phyloP scores from a whole-genome alignment of 2,888 invertebrate species.

The Chalcis sispes region DNA sequence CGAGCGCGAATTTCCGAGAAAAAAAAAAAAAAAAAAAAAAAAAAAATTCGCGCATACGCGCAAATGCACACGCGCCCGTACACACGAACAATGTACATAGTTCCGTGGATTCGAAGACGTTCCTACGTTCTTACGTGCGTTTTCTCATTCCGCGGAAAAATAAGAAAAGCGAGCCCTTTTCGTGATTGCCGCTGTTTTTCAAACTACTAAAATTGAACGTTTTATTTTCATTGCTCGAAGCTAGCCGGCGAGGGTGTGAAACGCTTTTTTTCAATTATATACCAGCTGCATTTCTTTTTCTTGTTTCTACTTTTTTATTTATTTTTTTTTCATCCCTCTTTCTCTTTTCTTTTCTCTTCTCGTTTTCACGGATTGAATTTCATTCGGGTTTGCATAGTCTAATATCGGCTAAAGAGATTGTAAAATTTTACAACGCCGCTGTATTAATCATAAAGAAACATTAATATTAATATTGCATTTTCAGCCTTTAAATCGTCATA shows the following conservation, averaged over 20 bases:
- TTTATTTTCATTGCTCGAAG: slow-evolving; percentile 11
- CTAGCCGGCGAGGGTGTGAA: neutral
- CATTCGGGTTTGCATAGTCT: neutral
- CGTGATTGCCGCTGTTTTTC: slow-evolving; percentile 31
- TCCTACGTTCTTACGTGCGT: neutral
- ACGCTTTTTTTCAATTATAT: slow-evolving; percentile 13
- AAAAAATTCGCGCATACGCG: neutral
- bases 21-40: neutral
- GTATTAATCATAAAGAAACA: slow-evolving; percentile 15
- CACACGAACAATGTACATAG: no score
- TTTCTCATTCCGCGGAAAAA: neutral
- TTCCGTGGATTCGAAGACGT: no score
- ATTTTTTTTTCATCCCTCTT: neutral
- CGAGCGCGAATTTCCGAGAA: neutral
- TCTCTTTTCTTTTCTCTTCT: neutral
- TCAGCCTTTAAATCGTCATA: no score
- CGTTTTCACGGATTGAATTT: slow-evolving; percentile 4
- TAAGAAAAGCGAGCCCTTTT: neutral
- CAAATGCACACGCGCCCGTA: neutral
- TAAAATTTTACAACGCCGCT: slow-evolving; percentile 18
- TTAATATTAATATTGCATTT: no score
- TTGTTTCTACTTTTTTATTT: neutral
- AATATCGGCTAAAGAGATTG: slow-evolving; percentile 14
- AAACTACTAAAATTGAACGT: slow-evolving; percentile 18
- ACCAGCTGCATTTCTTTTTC: neutral